Evolutionary conservation across 2,113 vertebrate species (phyloP).

Genomic region (Chrysemys picta): DNA sequence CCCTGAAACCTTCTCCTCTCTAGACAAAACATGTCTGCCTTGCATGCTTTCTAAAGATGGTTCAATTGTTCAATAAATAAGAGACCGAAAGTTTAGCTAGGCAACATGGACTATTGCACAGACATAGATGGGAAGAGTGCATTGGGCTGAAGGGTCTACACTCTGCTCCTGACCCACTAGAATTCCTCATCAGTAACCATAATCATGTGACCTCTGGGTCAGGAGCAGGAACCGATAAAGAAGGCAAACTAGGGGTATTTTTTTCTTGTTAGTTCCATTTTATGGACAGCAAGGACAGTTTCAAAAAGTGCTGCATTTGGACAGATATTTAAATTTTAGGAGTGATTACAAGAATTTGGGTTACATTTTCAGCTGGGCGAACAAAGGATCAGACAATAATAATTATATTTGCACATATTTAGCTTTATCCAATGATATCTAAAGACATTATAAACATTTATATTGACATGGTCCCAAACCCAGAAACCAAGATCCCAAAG

Average conservation of each 20-base stretch:
- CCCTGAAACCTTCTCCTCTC: neutral
- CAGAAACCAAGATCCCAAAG: neutral
- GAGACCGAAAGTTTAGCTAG: neutral
- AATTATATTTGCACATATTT: constrained; percentile 33
- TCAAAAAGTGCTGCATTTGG: constrained; percentile 19
- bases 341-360: constrained; percentile 28
- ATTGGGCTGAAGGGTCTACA: neutral
- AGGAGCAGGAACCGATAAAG: neutral
- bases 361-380: constrained; percentile 56
- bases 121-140: neutral
- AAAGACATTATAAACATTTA: constrained; percentile 1
- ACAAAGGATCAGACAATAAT: constrained; percentile 29
- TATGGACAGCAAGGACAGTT: neutral
- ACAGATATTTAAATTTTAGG: neutral
- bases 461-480: neutral
- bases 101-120: neutral
- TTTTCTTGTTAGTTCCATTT: neutral
- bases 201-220: neutral
- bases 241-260: neutral
- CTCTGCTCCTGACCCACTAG: neutral
- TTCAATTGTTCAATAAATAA: neutral
- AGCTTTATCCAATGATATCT: neutral
- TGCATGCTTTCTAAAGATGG: neutral
- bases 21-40: neutral
- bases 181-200: neutral